Base-by-base conservation (phyloP, 1,140 invertebrate species). In the Metaphire vulgaris region DNA sequence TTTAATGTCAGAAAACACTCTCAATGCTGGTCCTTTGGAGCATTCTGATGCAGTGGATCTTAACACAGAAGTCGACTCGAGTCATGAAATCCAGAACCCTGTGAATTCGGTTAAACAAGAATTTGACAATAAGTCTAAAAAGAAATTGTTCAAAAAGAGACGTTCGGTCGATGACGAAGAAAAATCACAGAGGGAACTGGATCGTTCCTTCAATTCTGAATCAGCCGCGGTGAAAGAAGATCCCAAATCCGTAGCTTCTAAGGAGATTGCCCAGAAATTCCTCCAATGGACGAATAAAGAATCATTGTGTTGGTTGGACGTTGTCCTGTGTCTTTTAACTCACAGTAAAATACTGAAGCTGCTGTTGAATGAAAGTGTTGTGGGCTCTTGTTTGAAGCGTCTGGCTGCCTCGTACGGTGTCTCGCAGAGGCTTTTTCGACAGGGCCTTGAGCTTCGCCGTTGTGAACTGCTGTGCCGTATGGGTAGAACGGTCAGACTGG, bases 291-390 rank as follows among this genome's bases (percentile, higher is more conserved):
- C 81, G 68, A 85, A 85, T 72, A 78, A 81, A 70, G 84, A 85
- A 69, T 82, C 83, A 29, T 76, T 85, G 56, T 85, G 84, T 75
- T 85, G 84, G 84, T 76, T 85, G 71, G 84, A 85, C 78, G 84
- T 85, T 0, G 79, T 84, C 2, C 76, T 85, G 1, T 82, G 81
- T 68, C 75, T 84, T 34, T 72, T 82, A 26, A 83, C 81, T 29
- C 81, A 84, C 76, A 83, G 81, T 76, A 76, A 78, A 41, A 80
- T 80, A 2, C 32, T 83, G 30, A 26, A 14, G 32, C 28, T 26
- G 34, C 34, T 6, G 72, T 30, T 74, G 33, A 74, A 33, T 1
- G 30, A 33, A 56, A 28, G 32, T 2, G 26, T 16, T 2, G 31
- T 14, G 2, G 26, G 64, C 2, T 56, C 72, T 16, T 41, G 29